Evolutionary conservation across 2,888 invertebrate species (phyloP), one percentile per base, ranked within the genome.

Genomic region (Oscheius sp.): DNA sequence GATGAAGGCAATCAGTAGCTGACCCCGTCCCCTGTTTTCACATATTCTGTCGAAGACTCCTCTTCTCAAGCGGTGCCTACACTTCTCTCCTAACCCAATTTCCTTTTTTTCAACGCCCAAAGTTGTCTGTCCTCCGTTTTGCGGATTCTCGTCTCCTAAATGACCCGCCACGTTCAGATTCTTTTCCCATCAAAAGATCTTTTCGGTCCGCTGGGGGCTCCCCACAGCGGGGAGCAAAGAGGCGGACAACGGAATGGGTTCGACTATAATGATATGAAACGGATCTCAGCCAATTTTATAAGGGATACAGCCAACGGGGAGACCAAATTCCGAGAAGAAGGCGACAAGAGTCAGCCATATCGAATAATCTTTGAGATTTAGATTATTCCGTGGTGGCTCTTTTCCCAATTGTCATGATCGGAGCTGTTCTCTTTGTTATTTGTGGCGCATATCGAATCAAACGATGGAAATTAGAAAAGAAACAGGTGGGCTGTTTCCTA

Each of bases 331-430:
- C 53, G 53, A 69, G 69, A 69, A 18, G 69, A 69, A 56, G 69
- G 69, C 55, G 35, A 35, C 35, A 3, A 9, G 9, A 35, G 16
- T 35, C n/a, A n/a, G 27, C 13, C 16, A 58, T 1, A 35, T 9
- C 35, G 9, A 9, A 3, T 9, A 16, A 41, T 21, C 41, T 9
- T 6, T 58, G 18, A 2, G 16, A 76, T 78, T 64, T 78, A 82
- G 82, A 79, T 73, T 77, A 81, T 59, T 81, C 83, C 1, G 73
- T 79, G 2, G 76, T 81, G 55, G 81, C 83, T 13, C 73, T 83
- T 7, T 76, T 83, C 29, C 83, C 83, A 13, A 76, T 83, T 1
- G 72, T 81, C 21, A 68, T 83, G 56, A 78, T 83, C 23, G 76
- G 63, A 12, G 49, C 74, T 18, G 70, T 83, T 1, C 74, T 81